Evolutionary conservation across 2,888 invertebrate species (phyloP), one percentile per base, ranked within the genome.

Genomic region (Polyommatus icarus): DNA sequence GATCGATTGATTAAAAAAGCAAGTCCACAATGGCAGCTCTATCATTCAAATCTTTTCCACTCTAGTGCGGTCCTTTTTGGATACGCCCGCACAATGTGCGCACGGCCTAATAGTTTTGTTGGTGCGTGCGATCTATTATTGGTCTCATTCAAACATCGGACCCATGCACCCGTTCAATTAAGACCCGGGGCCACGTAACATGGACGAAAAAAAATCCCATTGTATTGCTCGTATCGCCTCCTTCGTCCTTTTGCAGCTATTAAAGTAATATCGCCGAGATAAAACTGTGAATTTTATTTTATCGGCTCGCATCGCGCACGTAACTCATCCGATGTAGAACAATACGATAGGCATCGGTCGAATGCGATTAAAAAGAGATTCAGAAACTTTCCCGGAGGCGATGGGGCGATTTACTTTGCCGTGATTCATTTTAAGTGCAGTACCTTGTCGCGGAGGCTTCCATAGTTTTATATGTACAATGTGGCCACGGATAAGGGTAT

Each of bases 81-180:
- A 61, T 36, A 71, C 32, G 18, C 7, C 12, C 36, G 36, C 57
- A 54, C 32, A 32, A 76, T n/a, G 57, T 57, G 36, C 10, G 5
- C 24, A 72, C 36, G 78, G 76, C 71, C 79, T 81, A 81, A 82
- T 82, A 81, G 80, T 83, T 83, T 83, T 84, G 86, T 89, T 85
- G 84, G 84, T 88, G 89, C 85, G 88, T 50, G 75, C 50, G 89
- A 85, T 87, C 86, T 85, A 90, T 89, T 87, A 88, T 85, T 84
- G 86, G 85, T 88, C 88, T 88, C 91, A 91, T 89, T 89, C 88
- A 91, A 93, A 91, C 89, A 89, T 87, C 87, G 84, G 80, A 89
- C 88, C 91, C 90, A 89, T 90, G 89, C 88, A 86, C 88, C 86
- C 86, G 87, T 86, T 91, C 89, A 90, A 91, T 92, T 91, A 91